Evolutionary conservation across 2,888 invertebrate genomes (phyloP).

Genomic region (Zootermopsis nevadensis): DNA sequence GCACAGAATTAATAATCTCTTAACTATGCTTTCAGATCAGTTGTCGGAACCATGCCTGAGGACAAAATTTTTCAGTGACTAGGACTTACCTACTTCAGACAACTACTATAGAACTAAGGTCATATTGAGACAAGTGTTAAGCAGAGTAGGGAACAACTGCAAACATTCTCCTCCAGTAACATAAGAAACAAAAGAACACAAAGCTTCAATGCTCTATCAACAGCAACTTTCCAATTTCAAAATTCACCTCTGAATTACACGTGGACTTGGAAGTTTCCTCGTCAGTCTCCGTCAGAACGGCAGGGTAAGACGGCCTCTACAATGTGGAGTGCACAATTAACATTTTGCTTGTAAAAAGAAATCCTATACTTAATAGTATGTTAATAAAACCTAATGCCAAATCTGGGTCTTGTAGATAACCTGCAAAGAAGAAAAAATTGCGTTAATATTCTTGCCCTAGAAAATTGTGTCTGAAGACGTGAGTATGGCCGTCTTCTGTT

Average conservation of each 20-base stretch:
- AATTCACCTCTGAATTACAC: neutral
- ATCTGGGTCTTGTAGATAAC: neutral
- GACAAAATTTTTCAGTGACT: conserved; percentile 14
- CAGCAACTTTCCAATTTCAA: conserved; percentile 17
- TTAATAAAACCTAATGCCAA: conserved; percentile 32
- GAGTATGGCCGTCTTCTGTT: too few relatives aligned
- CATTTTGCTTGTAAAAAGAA: conserved; percentile 31
- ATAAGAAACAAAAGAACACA: conserved; percentile 23
- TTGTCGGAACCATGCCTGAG: neutral
- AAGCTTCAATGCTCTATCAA: conserved; percentile 16
- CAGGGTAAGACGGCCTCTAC: conserved; percentile 8
- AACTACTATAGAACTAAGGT: conserved; percentile 11
- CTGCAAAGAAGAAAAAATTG: conserved; percentile 14
- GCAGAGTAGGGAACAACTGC: neutral
- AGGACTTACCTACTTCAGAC: conserved; percentile 8
- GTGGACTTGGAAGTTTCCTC: conserved; percentile 1
- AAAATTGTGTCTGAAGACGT: too few relatives aligned
- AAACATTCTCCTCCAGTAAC: neutral
- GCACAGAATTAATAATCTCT: neutral
- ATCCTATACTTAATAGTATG: conserved; percentile 25
- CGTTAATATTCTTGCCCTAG: too few relatives aligned
- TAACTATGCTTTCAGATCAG: neutral
- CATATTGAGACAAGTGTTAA: neutral
- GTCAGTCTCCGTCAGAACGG: conserved; percentile 32
- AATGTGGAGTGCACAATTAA: conserved; percentile 27